Evolutionary conservation across 2,113 vertebrate genomes (phyloP).

Genomic region (Merops nubicus): DNA sequence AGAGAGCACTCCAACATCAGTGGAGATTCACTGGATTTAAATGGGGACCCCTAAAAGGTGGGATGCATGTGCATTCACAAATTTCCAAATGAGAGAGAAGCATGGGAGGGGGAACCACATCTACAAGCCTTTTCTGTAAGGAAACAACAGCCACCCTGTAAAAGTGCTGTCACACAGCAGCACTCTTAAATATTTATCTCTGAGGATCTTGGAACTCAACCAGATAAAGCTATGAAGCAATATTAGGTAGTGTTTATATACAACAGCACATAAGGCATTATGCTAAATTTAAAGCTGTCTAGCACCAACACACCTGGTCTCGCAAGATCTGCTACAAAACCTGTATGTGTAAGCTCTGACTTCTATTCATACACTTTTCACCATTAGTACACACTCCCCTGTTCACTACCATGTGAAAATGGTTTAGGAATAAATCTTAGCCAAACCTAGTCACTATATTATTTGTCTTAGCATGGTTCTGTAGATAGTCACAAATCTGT

Average conservation of each 20-base stretch:
- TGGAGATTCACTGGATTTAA: background rate
- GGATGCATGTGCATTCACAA: background rate
- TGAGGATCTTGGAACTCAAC: slow-evolving; percentile 1
- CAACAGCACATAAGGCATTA: background rate
- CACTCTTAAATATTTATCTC: background rate
- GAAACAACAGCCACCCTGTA: background rate
- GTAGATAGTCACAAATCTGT: background rate
- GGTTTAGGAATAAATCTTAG: background rate
- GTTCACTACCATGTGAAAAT: background rate
- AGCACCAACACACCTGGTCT: background rate
- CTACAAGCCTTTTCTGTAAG: background rate
- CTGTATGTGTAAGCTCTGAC: background rate
- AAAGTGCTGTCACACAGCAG: background rate
- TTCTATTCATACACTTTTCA: background rate
- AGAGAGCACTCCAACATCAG: background rate
- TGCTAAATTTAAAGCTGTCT: background rate
- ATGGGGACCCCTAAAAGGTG: background rate
- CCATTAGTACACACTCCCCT: background rate
- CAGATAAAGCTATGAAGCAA: slow-evolving; percentile 15
- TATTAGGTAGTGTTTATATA: slow-evolving; percentile 3
- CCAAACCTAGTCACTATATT: background rate
- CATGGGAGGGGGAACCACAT: background rate
- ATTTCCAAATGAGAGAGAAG: background rate
- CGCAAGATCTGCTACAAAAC: background rate
- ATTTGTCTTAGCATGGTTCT: background rate